Base-by-base conservation (phyloP, 2,888 invertebrate genomes). In the Melipona beecheii region DNA sequence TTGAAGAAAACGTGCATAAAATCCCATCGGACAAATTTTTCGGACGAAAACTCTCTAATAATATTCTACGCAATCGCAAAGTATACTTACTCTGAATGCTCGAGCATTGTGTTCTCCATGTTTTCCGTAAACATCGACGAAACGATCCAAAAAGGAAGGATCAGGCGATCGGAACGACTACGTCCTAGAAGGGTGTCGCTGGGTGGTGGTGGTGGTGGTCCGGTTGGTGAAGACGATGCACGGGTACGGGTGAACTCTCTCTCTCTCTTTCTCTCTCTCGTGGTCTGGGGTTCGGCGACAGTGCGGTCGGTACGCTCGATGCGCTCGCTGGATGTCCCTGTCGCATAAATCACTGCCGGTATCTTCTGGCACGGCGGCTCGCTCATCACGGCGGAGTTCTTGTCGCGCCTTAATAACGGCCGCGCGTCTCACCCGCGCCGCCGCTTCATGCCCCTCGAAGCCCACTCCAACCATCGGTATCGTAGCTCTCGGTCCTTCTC, bases 351-450 rank as follows among this genome's bases (percentile, higher is more conserved):
- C 93, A 94, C 92, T 90, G 88, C 84, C 88, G 92, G 93, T 94
- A 93, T 93, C 94, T 93, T 93, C 93, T 93, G 92, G 91, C 90
- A 91, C 90, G 91, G 93, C 92, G 92, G 92, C 92, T 92, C 91
- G 93, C 94, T 94, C 94, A 93, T 94, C 94, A 94, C 92, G 91
- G 88, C 89, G 86, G 92, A 94, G 93, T 94, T 94, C 94, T 94
- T 94, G 94, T 94, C 94, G 94, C 92, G 93, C 93, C 93, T 93
- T 94, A 94, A 94, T 94, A 94, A 94, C 93, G 93, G 93, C 89
- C 91, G 91, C 81, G 91, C 91, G 91, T 92, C 92, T 92, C 92
- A 90, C 88, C 91, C 90, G 85, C 82, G 82, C 83, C 84, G 58
- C 84, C 77, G 73, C 86, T 62, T 83, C 65, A 50, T 82, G 80